A percentile compares a stretch with the other conserved stretches of the same genome.
phyloP scores from a whole-genome alignment of 2,797 vertebrate genomes.

The Falco columbarius region DNA sequence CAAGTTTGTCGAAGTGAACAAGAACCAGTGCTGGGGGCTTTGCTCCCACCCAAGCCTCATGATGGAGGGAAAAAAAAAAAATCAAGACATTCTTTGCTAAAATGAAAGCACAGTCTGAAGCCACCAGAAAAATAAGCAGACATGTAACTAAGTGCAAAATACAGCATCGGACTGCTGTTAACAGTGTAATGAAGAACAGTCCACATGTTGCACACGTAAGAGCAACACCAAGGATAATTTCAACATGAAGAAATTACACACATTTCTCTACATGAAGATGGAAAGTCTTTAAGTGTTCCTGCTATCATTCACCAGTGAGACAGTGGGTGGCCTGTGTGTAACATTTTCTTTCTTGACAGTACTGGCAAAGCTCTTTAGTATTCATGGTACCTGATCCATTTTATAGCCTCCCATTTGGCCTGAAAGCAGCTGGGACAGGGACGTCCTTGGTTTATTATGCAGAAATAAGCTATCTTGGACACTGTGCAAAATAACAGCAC shows the following conservation, averaged over 20 bases:
- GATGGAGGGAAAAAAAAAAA: not conserved
- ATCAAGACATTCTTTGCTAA: not conserved
- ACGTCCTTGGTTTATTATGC: not conserved
- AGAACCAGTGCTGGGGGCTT: not conserved
- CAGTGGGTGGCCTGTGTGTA: not conserved
- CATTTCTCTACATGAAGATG: not conserved
- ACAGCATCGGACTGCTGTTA: not conserved
- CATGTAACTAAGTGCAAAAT: not conserved
- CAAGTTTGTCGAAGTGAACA: not conserved
- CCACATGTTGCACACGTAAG: not conserved
- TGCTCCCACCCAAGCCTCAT: fast-evolving
- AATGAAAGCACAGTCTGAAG: not conserved
- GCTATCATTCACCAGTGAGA: not conserved
- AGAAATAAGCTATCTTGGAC: not conserved
- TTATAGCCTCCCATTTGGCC: not conserved
- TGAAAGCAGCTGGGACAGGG: not conserved
- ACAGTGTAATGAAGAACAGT: not conserved
- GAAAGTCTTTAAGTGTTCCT: not conserved
- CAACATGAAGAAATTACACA: not conserved
- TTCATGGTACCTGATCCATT: not conserved
- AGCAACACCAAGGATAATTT: not conserved
- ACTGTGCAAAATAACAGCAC: not conserved
- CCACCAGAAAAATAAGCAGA: not conserved
- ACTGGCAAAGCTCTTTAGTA: not conserved
- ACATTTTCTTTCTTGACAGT: not conserved